phyloP scores from a whole-genome alignment of 2,113 vertebrate genomes.

The Dipodomys ordii region DNA sequence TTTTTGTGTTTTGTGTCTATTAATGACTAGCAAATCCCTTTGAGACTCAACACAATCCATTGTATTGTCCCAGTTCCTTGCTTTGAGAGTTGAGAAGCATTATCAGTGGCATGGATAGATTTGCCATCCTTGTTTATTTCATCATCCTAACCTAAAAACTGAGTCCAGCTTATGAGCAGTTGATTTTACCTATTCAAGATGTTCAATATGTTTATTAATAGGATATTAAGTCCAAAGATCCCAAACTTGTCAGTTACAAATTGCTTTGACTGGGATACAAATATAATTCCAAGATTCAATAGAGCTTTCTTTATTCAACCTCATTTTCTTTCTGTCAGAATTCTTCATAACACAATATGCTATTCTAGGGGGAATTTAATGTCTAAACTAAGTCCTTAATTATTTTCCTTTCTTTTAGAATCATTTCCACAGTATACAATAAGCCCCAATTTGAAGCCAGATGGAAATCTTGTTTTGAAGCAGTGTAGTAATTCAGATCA shows the following conservation, averaged over 20 bases:
- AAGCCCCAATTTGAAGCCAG: conserved; percentile 31
- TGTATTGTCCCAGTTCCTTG: neutral
- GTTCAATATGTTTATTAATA: neutral
- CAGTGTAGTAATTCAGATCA: neutral
- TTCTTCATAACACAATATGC: neutral
- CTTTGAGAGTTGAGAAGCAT: neutral
- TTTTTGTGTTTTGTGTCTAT: conserved; percentile 32
- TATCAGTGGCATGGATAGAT: neutral
- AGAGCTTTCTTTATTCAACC: conserved; percentile 40
- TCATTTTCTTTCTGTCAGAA: neutral
- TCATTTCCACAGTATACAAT: neutral
- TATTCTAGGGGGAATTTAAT: conserved; percentile 32
- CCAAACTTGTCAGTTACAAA: neutral
- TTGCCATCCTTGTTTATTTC: neutral
- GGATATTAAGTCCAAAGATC: neutral
- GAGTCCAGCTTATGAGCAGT: neutral
- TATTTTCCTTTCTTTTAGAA: conserved; percentile 25
- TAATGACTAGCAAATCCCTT: conserved; percentile 20
- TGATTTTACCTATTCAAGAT: conserved; percentile 3
- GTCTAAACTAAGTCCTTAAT: conserved; percentile 14
- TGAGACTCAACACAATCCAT: neutral
- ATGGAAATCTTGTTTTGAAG: conserved; percentile 40
- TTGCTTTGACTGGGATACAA: neutral
- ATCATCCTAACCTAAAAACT: conserved; percentile 34
- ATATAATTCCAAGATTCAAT: neutral